Evolutionary conservation across 2,113 vertebrate genomes (phyloP).

Genomic region (Larimichthys crocea): DNA sequence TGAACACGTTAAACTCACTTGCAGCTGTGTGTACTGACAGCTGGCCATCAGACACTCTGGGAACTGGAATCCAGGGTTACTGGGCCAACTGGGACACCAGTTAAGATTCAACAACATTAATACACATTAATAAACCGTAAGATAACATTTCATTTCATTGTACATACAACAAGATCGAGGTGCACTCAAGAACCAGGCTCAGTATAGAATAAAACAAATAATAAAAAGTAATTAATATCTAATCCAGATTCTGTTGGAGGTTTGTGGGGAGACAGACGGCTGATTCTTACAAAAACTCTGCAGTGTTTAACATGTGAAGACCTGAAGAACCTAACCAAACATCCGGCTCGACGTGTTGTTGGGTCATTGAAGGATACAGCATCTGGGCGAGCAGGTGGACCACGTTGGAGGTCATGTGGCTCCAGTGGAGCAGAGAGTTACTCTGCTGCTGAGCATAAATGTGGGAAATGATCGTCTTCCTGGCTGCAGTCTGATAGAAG

Average conservation of each 20-base stretch:
- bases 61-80: constrained; percentile 92
- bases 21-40: constrained; percentile 95
- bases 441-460: constrained; percentile 86
- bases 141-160: too few relatives aligned
- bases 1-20: constrained; percentile 82
- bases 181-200: too few relatives aligned
- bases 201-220: too few relatives aligned
- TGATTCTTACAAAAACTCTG: too few relatives aligned
- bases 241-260: too few relatives aligned
- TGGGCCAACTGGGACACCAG: constrained; percentile 90
- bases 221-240: too few relatives aligned
- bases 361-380: constrained; percentile 89
- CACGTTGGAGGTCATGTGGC: constrained; percentile 87
- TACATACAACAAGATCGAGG: too few relatives aligned
- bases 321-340: too few relatives aligned
- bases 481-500: constrained; percentile 92
- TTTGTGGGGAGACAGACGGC: too few relatives aligned
- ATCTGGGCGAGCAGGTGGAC: constrained; percentile 89
- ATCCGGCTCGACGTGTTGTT: too few relatives aligned
- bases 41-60: constrained; percentile 95
- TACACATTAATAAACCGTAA: too few relatives aligned
- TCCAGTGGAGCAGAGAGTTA: constrained; percentile 87
- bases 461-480: constrained; percentile 88
- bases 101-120: constrained; percentile 78
- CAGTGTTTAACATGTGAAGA: too few relatives aligned